Conservation (phyloP, 1,140 invertebrate genomes). For the Brachionus manjavacas region DNA sequence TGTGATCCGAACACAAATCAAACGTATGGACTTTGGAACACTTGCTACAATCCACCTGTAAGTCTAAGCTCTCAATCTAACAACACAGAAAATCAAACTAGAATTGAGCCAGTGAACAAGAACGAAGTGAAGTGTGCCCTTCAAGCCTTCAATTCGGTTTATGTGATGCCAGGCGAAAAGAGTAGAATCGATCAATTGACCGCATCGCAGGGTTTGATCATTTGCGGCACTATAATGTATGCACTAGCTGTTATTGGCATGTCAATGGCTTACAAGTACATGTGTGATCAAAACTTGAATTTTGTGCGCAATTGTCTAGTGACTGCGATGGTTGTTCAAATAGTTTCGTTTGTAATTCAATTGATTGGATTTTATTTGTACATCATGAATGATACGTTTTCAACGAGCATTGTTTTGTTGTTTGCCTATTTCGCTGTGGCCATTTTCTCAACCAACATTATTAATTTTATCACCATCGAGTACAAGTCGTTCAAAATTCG, state of each 20-base stretch:
- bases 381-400: neutral
- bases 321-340: constrained; percentile 25
- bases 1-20: constrained; percentile 3
- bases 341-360: constrained; percentile 1
- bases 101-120: neutral
- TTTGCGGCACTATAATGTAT: neutral
- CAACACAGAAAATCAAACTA: neutral
- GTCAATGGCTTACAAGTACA: constrained; percentile 16
- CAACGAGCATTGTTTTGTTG: neutral
- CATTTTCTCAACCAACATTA: constrained; percentile 19
- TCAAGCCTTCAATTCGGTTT: neutral
- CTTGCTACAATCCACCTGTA: neutral
- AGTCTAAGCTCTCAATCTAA: neutral
- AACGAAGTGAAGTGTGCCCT: neutral
- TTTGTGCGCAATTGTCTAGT: constrained; percentile 27
- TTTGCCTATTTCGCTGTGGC: constrained; percentile 34
- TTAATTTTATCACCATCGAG: constrained; percentile 30
- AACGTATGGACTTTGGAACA: constrained; percentile 22
- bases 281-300: neutral
- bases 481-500: constrained; percentile 35
- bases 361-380: constrained; percentile 35
- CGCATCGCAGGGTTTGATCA: neutral
- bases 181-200: neutral
- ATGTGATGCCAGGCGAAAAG: neutral
- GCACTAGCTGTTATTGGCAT: neutral